Conservation (phyloP, 2,888 invertebrate species). For the Troides oblongomaculatus region DNA sequence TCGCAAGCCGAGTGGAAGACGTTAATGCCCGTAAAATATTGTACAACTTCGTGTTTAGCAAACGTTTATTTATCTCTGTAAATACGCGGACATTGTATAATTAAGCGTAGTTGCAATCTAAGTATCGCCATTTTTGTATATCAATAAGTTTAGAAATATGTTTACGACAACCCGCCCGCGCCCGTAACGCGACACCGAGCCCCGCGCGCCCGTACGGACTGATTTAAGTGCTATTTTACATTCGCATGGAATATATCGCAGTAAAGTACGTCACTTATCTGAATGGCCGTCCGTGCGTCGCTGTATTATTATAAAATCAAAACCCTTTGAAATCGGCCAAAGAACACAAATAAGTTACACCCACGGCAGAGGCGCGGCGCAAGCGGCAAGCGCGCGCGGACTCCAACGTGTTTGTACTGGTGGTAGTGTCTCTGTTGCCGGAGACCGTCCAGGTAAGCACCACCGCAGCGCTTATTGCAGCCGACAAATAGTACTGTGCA, state of each 20-base stretch:
- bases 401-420: too few relatives aligned
- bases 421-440: too few relatives aligned
- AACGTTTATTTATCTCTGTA: background rate
- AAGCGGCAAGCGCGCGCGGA: constrained; percentile 3
- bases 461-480: too few relatives aligned
- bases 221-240: constrained; percentile 34
- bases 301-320: constrained; percentile 62
- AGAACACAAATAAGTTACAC: constrained; percentile 51
- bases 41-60: background rate
- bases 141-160: constrained; percentile 9
- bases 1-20: background rate
- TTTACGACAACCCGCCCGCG: constrained; percentile 20
- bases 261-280: constrained; percentile 47
- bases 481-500: too few relatives aligned
- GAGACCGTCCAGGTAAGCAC: too few relatives aligned
- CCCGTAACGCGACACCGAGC: constrained; percentile 6
- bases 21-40: background rate
- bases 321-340: constrained; percentile 61
- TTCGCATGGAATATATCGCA: constrained; percentile 39
- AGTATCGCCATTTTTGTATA: constrained; percentile 17
- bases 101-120: constrained; percentile 1
- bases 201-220: constrained; percentile 15
- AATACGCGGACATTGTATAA: background rate
- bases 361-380: constrained; percentile 29
- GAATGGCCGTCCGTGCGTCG: constrained; percentile 47